phyloP scores from a whole-genome alignment of 2,113 vertebrate species.

The Urocitellus parryii region DNA sequence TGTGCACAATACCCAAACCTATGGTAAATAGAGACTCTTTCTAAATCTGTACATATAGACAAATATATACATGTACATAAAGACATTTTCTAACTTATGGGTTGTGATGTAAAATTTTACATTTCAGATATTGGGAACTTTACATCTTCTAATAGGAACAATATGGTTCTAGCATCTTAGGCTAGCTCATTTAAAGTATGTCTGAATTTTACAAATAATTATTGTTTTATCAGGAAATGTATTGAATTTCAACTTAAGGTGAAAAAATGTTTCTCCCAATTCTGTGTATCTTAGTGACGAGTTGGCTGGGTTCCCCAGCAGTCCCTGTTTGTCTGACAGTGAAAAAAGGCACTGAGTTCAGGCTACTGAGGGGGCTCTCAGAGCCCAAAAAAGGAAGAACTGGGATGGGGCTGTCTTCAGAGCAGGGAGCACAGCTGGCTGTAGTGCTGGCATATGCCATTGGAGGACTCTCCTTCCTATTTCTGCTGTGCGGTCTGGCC shows the following conservation, averaged over 20 bases:
- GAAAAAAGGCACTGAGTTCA: background rate
- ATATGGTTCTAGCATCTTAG: background rate
- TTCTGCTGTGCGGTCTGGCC: background rate
- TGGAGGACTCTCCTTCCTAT: background rate
- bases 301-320: background rate
- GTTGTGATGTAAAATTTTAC: background rate
- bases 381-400: background rate
- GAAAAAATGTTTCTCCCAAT: background rate
- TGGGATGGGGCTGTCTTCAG: background rate
- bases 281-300: background rate
- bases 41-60: background rate
- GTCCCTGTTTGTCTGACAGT: background rate
- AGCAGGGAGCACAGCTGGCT: background rate
- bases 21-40: background rate
- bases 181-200: background rate
- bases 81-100: background rate
- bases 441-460: accelerated
- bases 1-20: background rate
- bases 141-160: background rate
- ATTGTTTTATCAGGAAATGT: background rate
- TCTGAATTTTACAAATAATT: conserved; percentile 29
- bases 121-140: background rate
- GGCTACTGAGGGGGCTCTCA: background rate
- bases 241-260: background rate
- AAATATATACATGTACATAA: background rate